Base-by-base conservation (phyloP, 2,797 vertebrate species). In the Tragopan temminckii region DNA sequence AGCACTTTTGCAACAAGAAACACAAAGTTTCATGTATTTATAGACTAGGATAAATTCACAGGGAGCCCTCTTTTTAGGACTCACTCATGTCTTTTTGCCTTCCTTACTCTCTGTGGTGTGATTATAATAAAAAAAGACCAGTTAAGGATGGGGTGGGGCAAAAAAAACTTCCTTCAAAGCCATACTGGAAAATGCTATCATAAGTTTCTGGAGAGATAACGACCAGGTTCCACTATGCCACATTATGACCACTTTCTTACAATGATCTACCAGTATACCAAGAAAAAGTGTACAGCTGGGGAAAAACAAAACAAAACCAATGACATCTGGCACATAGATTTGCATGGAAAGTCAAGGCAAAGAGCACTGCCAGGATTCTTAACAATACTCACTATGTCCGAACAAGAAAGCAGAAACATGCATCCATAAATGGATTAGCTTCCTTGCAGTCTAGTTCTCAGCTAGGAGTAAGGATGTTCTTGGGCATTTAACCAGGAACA, bases 291-390 rank as follows among this genome's bases (percentile, higher is more conserved):
- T 79, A 87, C 79, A 95, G 83, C 94, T 94, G 93, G 88, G 15
- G 23, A 29, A 62, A 40, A 62, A 62, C 40, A 9, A 42, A 42
- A 20, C 40, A 21, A 61, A 38, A 61, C 78, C 74, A 81, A 75
- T 84, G 84, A 93, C 80, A 95, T 92, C 83, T 96, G 91, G 90
- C 93, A 89, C 58, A 85, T n/a, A 42, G 78, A 86, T 94, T 87
- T 82, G 64, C 78, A 77, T 66, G 53, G 62, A 89, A 91, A 94
- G 90, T 94, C 88, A 75, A 82, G 66, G 88, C 61, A 86, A 87
- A 94, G 62, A 88, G 58, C 27, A 58, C 50, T 87, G 94, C 96
- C 95, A 95, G 90, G 79, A 87, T 87, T 91, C 71, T 80, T 78
- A 93, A 95, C 90, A 96, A 94, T 87, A 82, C 59, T 67, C 15